Percentiles rank a stretch among this genome's conserved stretches.
These are phyloP conservation scores for Dicyrtoma fusca DNA, from an alignment of 2,888 invertebrate genomes.

Conservation along the genomic window DNA sequence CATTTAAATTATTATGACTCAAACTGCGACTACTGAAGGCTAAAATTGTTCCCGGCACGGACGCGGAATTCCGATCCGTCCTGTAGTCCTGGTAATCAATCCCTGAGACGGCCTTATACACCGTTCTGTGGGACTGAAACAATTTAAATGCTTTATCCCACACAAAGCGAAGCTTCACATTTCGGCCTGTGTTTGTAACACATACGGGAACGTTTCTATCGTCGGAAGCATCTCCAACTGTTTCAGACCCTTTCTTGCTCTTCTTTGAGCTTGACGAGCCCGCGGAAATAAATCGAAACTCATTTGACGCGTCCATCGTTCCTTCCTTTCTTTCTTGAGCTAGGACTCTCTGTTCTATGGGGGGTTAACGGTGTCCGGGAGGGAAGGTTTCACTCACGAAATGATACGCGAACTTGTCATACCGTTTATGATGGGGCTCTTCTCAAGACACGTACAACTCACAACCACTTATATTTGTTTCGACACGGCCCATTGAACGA, in stretches of 20 bases:
- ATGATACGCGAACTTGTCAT: too few relatives aligned
- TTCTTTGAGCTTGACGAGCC: conserved; percentile 5
- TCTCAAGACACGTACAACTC: too few relatives aligned
- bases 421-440: too few relatives aligned
- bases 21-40: conserved; percentile 37
- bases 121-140: conserved; percentile 53
- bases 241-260: neutral
- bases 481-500: conserved; percentile 6
- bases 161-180: conserved; percentile 54
- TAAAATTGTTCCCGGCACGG: neutral
- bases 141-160: conserved; percentile 57
- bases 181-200: conserved; percentile 53
- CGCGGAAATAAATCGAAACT: conserved; percentile 54
- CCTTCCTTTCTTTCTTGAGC: conserved; percentile 7
- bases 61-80: neutral
- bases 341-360: neutral
- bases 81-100: conserved; percentile 56
- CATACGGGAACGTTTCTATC: conserved; percentile 52
- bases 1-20: conserved; percentile 50
- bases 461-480: neutral
- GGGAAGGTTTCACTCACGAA: too few relatives aligned
- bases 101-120: conserved; percentile 55
- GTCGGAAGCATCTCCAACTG: neutral
- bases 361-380: too few relatives aligned
- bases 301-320: conserved; percentile 55